Conservation (phyloP, 2,888 invertebrate genomes). For the Colletes collaris region DNA sequence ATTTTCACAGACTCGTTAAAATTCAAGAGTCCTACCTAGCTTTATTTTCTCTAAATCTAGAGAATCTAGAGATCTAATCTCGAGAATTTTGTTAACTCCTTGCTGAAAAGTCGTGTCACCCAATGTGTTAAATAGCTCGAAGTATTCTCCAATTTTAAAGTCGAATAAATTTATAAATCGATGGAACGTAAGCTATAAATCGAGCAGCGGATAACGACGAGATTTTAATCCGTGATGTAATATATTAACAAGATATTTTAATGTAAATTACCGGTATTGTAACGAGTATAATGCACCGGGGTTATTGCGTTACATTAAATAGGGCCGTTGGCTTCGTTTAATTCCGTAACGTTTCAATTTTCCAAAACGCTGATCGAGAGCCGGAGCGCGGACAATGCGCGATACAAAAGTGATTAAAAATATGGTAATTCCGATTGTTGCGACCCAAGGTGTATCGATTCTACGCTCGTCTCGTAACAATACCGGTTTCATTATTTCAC, state of each 20-base stretch:
- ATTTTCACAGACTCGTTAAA: too few species aligned
- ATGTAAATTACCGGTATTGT: conserved; percentile 27
- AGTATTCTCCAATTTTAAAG: background rate
- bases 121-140: too few species aligned
- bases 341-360: conserved; percentile 27
- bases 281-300: background rate
- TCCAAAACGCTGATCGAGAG: background rate
- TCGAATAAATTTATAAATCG: conserved; percentile 26
- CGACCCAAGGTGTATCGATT: background rate
- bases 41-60: too few species aligned
- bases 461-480: conserved; percentile 11
- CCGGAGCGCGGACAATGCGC: background rate
- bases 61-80: too few species aligned
- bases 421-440: background rate
- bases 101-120: too few species aligned
- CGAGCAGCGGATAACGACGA: conserved; percentile 9
- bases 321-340: conserved; percentile 18
- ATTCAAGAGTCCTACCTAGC: too few species aligned
- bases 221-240: conserved; percentile 34
- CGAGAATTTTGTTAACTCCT: too few species aligned
- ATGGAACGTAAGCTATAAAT: conserved; percentile 27
- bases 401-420: background rate
- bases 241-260: conserved; percentile 45
- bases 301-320: conserved; percentile 29
- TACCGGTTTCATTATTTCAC: conserved; percentile 73